Percentiles rank a stretch among this genome's conserved stretches.
phyloP scores from a whole-genome alignment of 2,113 vertebrate species.

The Grallaria varia region DNA sequence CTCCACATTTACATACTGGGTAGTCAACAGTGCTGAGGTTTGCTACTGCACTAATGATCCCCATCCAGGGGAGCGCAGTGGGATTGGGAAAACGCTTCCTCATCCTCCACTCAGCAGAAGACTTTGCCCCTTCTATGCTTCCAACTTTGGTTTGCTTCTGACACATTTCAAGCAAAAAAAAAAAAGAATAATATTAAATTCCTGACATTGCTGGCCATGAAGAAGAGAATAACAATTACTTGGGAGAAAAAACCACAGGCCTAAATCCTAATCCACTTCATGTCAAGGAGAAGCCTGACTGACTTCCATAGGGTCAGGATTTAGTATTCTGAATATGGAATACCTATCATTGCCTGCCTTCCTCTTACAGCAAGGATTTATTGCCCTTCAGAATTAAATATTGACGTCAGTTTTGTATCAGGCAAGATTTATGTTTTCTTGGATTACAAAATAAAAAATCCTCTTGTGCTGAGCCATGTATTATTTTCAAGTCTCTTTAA shows the following conservation, averaged over 20 bases:
- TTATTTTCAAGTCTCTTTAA: not conserved
- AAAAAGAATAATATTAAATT: not conserved
- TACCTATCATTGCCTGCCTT: conserved; percentile 15
- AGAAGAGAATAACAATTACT: not conserved
- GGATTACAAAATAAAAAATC: not conserved
- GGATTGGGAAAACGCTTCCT: not conserved
- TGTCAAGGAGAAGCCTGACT: not conserved
- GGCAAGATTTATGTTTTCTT: conserved; percentile 12
- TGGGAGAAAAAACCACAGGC: fast-evolving
- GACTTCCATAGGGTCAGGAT: conserved; percentile 1
- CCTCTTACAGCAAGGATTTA: conserved; percentile 33
- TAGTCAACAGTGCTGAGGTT: conserved; percentile 2
- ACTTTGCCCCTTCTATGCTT: not conserved
- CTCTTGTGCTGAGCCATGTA: not conserved
- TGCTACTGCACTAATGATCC: not conserved
- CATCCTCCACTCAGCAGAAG: not conserved
- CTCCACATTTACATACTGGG: conserved; percentile 16
- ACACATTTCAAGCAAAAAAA: not conserved
- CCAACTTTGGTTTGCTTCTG: not conserved
- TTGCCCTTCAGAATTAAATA: conserved; percentile 45
- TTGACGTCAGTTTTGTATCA: conserved; percentile 32
- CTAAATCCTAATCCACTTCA: not conserved
- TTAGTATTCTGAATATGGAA: conserved; percentile 32
- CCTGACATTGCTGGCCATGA: not conserved
- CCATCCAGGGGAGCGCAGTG: not conserved